These are phyloP conservation scores for Himalopsyche anomala DNA, from an alignment of 2,888 invertebrate genomes.

Conservation along the genomic window DNA sequence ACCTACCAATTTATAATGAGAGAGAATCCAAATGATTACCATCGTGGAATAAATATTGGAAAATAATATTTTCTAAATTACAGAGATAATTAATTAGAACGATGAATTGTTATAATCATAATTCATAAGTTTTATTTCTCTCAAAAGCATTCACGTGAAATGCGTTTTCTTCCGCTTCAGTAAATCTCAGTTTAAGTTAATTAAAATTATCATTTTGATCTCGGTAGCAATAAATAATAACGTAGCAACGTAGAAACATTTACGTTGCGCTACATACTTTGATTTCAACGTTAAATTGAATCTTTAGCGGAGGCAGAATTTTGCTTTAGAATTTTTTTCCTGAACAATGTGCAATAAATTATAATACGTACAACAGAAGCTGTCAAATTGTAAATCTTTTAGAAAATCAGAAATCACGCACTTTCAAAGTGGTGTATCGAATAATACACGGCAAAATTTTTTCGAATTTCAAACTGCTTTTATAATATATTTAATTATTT, in stretches of 20 bases:
- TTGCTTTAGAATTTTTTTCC: neutral
- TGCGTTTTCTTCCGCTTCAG: conserved; percentile 35
- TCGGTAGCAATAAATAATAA: conserved; percentile 35
- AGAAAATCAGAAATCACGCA: conserved; percentile 23
- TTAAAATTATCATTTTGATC: conserved; percentile 41
- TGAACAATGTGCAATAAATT: conserved; percentile 20
- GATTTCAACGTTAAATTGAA: conserved; percentile 31
- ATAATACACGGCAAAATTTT: too few species aligned
- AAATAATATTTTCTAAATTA: neutral
- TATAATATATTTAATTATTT: too few species aligned
- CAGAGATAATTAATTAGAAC: neutral
- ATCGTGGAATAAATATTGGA: neutral
- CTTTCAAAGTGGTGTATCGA: neutral
- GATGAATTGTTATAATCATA: conserved; percentile 14
- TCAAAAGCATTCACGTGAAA: conserved; percentile 39
- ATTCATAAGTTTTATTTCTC: conserved; percentile 42
- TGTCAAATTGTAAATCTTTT: conserved; percentile 31
- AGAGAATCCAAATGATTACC: neutral
- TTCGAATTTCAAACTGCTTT: too few species aligned
- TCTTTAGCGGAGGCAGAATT: conserved; percentile 12
- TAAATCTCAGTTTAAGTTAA: conserved; percentile 42
- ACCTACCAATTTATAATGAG: too few species aligned
- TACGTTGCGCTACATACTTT: conserved; percentile 22
- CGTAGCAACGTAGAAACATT: conserved; percentile 15
- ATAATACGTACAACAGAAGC: conserved; percentile 6